These are phyloP conservation scores for Fratercula arctica DNA, from an alignment of 2,797 vertebrate species.

Conservation along the genomic window DNA sequence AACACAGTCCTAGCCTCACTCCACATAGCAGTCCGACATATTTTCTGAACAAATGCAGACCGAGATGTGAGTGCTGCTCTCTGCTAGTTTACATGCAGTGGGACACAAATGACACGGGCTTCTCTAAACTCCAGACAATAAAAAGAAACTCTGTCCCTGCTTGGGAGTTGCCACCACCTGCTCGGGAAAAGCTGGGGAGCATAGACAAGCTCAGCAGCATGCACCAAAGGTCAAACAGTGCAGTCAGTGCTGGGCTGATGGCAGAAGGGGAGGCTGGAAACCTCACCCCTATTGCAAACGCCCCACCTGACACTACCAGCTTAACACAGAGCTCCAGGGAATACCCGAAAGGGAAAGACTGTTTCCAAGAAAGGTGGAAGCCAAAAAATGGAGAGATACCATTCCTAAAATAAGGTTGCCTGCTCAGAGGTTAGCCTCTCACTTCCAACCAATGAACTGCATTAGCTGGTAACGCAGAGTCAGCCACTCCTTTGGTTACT, in stretches of 20 bases:
- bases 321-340: not conserved
- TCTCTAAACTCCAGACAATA: not conserved
- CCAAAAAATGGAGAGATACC: not conserved
- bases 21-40: fast-evolving
- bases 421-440: not conserved
- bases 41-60: not conserved
- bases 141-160: not conserved
- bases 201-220: not conserved
- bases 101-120: not conserved
- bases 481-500: not conserved
- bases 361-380: constrained; percentile 22
- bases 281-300: not conserved
- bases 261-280: not conserved
- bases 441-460: not conserved
- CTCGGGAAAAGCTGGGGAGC: not conserved
- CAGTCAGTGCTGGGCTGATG: not conserved
- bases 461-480: not conserved
- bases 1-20: not conserved
- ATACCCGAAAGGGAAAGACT: not conserved
- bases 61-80: not conserved
- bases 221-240: not conserved
- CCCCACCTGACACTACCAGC: not conserved
- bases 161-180: not conserved
- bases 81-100: not conserved
- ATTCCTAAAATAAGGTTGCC: not conserved